Evolutionary conservation across 1,140 invertebrate genomes (phyloP), one percentile per base, ranked within the genome.

Genomic region (Diabrotica undecimpunctata): DNA sequence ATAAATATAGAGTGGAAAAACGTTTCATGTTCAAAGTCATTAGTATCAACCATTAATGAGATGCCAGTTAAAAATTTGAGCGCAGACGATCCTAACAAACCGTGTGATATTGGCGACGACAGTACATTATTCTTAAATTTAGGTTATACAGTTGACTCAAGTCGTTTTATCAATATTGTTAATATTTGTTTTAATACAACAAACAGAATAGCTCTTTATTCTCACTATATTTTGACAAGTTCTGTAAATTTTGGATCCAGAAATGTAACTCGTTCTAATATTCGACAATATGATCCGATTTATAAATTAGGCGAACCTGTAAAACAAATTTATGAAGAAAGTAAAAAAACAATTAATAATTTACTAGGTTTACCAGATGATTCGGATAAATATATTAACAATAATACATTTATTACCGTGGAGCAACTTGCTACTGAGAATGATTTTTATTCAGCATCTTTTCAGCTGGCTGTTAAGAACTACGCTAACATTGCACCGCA

Each of bases 341-440:
- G 35, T 9, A 54, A 54, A 54, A 54, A 11, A 0, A 74, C 68
- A 2, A 57, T 81, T 5, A 62, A 63, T 6, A 61, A 36, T 1
- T 68, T 77, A 6, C 52, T 82, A 1, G 75, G 74, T 6, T 76
- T 78, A 1, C 12, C 41, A 2, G 35, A 74, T 14, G 60, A 74
- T 13, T 73, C 71, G 1, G 50, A 39, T 0, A 62, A 71, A 61
- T 77, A 76, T 63, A 71, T 80, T 10, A 58, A 68, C 5, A 46
- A 3, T 4, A 14, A 53, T n/a, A 69, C 75, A 61, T 66, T 77
- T 6, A 68, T 89, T 58, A 80, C 86, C 0, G 79, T 85, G 25
- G 87, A 87, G 13, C 88, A 90, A 69, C 76, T 89, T n/a, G 79
- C 84, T 0, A 87, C 88, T 37, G 87, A 88, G 71, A 83, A 81